These are phyloP conservation scores for Junonia oenone DNA, from an alignment of 2,888 invertebrate species.

Conservation along the genomic window DNA sequence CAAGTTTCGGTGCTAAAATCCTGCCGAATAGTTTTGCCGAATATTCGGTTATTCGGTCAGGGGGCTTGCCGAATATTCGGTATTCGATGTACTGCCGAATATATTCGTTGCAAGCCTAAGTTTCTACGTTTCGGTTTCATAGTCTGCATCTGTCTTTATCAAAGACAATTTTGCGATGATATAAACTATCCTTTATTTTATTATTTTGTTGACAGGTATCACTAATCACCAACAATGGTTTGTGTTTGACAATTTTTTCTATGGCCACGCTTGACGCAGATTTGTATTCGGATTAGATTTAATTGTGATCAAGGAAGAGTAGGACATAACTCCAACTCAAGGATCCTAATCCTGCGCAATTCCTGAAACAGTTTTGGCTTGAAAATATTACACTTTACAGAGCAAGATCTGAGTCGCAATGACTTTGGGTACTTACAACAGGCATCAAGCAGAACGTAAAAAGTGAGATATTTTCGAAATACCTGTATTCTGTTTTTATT, in stretches of 20 bases:
- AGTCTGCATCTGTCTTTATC: no score
- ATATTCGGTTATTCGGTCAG: no score
- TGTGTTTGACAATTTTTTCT: slow-evolving; percentile 25
- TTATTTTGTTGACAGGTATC: slow-evolving; percentile 16
- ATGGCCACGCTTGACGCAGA: slow-evolving; percentile 32
- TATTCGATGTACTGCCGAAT: no score
- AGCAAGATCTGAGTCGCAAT: slow-evolving; percentile 37
- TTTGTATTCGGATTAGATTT: slow-evolving; percentile 29
- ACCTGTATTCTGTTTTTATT: slow-evolving; percentile 2
- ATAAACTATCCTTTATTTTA: neutral
- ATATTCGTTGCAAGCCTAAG: no score
- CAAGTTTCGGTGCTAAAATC: no score
- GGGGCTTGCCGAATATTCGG: no score
- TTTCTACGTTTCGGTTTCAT: neutral
- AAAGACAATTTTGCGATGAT: neutral
- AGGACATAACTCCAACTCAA: slow-evolving; percentile 20
- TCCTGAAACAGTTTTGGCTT: neutral
- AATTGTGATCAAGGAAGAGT: slow-evolving; percentile 35
- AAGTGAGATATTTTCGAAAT: slow-evolving; percentile 45
- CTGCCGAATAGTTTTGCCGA: no score
- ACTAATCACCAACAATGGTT: slow-evolving; percentile 16
- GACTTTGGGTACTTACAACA: slow-evolving; percentile 72
- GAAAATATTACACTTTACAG: neutral
- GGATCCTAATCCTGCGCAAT: neutral
- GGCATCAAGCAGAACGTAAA: slow-evolving; percentile 67